A percentile compares a stretch with the other conserved stretches of the same genome.
phyloP scores from a whole-genome alignment of 2,113 vertebrate genomes.

The Pachyramphus minor region DNA sequence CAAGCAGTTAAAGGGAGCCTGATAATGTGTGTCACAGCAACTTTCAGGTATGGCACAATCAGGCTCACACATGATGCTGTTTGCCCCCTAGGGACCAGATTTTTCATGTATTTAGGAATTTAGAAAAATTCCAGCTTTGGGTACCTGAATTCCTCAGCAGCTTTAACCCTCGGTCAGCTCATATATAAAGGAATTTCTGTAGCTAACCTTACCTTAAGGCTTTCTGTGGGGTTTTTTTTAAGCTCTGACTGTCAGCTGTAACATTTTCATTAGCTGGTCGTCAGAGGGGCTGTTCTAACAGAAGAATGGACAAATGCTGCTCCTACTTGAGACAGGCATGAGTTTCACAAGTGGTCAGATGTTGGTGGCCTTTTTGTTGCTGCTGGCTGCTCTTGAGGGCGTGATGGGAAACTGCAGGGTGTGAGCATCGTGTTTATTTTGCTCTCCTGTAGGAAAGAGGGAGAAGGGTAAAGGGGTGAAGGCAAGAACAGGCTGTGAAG shows the following conservation, averaged over 20 bases:
- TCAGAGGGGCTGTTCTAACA: not conserved
- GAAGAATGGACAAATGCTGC: not conserved
- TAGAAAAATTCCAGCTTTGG: not conserved
- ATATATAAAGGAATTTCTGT: not conserved
- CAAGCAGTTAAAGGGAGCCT: not conserved
- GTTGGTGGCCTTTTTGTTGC: not conserved
- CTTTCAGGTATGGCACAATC: not conserved
- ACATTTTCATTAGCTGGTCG: not conserved
- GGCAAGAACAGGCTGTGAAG: not conserved
- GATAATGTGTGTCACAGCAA: not conserved
- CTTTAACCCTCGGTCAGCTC: not conserved
- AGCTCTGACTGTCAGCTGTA: not conserved
- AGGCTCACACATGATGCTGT: not conserved
- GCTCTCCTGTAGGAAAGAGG: not conserved
- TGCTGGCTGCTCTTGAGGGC: not conserved
- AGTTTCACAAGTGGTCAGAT: not conserved
- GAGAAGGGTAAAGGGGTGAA: not conserved
- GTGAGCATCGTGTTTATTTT: not conserved
- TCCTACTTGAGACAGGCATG: not conserved
- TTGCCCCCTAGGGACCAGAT: not conserved
- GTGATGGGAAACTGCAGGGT: not conserved
- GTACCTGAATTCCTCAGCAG: not conserved
- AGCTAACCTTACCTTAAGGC: not conserved
- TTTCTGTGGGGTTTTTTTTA: not conserved
- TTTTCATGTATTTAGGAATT: not conserved